These are phyloP conservation scores for Athalia circularis DNA, from an alignment of 2,888 invertebrate species.

Conservation along the genomic window DNA sequence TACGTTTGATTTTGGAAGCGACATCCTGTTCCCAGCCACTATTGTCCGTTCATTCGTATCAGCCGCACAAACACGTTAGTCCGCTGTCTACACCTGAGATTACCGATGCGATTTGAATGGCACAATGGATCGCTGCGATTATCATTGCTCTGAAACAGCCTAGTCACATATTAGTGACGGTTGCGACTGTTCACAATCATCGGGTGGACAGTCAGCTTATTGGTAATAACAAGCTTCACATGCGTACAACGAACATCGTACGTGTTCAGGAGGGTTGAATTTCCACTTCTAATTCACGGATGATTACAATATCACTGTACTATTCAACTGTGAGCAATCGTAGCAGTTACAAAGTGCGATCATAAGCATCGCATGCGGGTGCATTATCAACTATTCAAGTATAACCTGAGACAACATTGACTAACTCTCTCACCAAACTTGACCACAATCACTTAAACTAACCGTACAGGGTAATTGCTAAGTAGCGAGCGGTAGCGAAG, in stretches of 20 bases:
- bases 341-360: neutral
- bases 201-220: too few species aligned
- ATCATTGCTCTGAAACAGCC: too few species aligned
- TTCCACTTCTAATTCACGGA: neutral
- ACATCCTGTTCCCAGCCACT: too few species aligned
- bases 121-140: too few species aligned
- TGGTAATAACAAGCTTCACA: neutral
- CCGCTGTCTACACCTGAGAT: too few species aligned
- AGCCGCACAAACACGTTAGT: too few species aligned
- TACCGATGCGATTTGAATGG: too few species aligned
- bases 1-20: too few species aligned
- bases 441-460: slow-evolving; percentile 43
- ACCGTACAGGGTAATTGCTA: slow-evolving; percentile 40
- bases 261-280: neutral
- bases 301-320: neutral
- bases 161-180: too few species aligned
- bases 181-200: too few species aligned
- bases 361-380: neutral
- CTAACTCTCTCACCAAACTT: slow-evolving; percentile 32
- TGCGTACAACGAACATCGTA: neutral
- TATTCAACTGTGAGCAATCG: neutral
- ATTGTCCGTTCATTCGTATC: too few species aligned
- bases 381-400: slow-evolving; percentile 34
- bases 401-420: slow-evolving; percentile 37
- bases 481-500: slow-evolving; percentile 35